These are phyloP conservation scores for Cybosia mesomella DNA, from an alignment of 2,888 invertebrate species.

Conservation along the genomic window DNA sequence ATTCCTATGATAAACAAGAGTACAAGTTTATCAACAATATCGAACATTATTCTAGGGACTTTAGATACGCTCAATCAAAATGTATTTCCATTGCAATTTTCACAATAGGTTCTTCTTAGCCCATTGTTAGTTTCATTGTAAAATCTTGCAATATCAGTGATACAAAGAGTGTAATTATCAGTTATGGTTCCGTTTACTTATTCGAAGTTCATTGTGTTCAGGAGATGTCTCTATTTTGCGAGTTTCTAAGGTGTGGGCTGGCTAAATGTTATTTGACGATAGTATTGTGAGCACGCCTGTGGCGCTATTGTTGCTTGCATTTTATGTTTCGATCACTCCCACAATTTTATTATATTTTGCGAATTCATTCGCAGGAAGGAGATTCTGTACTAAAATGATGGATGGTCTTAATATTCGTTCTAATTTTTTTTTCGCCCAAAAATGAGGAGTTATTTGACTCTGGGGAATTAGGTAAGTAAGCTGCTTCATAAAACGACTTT, in stretches of 20 bases:
- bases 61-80: constrained; percentile 61
- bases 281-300: constrained; percentile 82
- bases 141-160: constrained; percentile 70
- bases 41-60: constrained; percentile 33
- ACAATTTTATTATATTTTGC: constrained; percentile 80
- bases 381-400: constrained; percentile 71
- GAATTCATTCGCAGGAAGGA: constrained; percentile 76
- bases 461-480: constrained; percentile 58
- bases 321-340: constrained; percentile 81
- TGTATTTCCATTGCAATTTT: constrained; percentile 63
- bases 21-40: constrained; percentile 36
- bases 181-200: constrained; percentile 77
- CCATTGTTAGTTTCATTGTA: constrained; percentile 71
- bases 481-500: constrained; percentile 2
- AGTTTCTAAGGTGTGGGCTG: constrained; percentile 86
- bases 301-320: constrained; percentile 71
- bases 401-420: constrained; percentile 68
- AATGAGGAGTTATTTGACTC: constrained; percentile 81
- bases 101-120: constrained; percentile 59
- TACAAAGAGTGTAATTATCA: constrained; percentile 85
- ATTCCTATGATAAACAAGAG: constrained; percentile 32
- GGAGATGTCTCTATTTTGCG: constrained; percentile 85
- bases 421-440: constrained; percentile 58
- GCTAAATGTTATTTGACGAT: constrained; percentile 87
- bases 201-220: constrained; percentile 74